phyloP scores from a whole-genome alignment of 1,140 invertebrate species.

The Leptinotarsa texana region DNA sequence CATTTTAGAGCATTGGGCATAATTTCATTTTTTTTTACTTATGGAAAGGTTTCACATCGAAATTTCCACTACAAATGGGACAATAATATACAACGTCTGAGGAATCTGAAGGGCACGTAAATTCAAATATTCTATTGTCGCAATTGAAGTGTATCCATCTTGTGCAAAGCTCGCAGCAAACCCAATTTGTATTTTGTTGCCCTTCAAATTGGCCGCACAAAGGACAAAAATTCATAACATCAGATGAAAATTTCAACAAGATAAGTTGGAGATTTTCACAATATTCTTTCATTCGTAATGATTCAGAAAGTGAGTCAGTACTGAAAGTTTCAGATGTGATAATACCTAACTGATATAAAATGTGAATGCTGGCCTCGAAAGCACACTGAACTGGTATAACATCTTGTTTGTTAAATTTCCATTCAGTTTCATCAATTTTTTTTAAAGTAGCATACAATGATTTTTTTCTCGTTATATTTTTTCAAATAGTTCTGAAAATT shows the following conservation, averaged over 20 bases:
- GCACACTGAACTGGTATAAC: background rate
- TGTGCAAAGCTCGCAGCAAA: background rate
- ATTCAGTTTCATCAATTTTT: background rate
- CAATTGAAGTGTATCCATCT: background rate
- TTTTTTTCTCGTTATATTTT: no score
- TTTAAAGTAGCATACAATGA: no score
- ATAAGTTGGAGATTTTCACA: background rate
- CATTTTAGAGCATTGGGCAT: no score
- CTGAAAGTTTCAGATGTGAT: background rate
- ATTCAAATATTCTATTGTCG: background rate
- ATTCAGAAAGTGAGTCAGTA: background rate
- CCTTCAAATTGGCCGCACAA: conserved; percentile 1
- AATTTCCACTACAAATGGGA: conserved; percentile 1
- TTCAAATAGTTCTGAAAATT: no score
- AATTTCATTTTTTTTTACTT: background rate
- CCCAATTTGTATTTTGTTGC: background rate
- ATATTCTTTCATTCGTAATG: background rate
- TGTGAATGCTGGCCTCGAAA: background rate
- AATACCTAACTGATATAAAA: background rate
- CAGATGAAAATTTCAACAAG: background rate
- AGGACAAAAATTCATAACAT: background rate
- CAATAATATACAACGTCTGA: background rate
- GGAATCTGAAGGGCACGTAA: background rate
- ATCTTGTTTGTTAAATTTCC: background rate
- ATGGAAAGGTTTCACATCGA: background rate